Conservation (phyloP, 2,113 vertebrate species). For the Myocastor coypus region DNA sequence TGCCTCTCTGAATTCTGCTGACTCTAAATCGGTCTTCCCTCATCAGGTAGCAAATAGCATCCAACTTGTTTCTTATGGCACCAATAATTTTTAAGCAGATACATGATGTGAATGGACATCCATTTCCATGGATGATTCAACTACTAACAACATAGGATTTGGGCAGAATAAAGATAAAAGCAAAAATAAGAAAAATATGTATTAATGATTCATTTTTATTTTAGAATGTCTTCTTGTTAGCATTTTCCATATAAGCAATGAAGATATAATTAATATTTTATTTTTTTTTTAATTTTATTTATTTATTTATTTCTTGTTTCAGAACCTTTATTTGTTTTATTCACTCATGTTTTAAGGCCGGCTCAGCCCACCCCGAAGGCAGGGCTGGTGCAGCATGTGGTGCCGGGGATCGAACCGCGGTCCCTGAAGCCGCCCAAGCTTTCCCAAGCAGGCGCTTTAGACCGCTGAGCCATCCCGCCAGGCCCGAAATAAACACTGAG, state of each 20-base stretch:
- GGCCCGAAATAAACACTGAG: slow-evolving; percentile 70
- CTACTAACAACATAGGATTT: slow-evolving; percentile 68
- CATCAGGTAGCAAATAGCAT: neutral
- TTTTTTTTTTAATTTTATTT: no score
- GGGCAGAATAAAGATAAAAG: slow-evolving; percentile 72
- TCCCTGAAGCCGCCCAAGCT: no score
- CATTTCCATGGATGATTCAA: slow-evolving; percentile 53
- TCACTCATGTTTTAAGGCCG: no score
- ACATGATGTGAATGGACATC: slow-evolving; percentile 58
- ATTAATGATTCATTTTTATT: slow-evolving; percentile 83
- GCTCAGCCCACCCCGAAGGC: no score
- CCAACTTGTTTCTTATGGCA: neutral
- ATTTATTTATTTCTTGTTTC: no score
- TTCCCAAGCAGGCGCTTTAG: no score
- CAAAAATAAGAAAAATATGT: slow-evolving; percentile 63
- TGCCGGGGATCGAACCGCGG: no score
- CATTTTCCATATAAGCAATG: slow-evolving; percentile 72
- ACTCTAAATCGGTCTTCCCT: neutral
- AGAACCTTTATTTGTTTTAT: no score
- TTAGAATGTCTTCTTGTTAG: slow-evolving; percentile 79
- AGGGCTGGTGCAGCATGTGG: no score
- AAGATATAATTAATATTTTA: slow-evolving; percentile 79
- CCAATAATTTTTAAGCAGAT: neutral
- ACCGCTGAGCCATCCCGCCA: no score
- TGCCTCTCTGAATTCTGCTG: neutral